Evolutionary conservation across 2,888 invertebrate genomes (phyloP).

Genomic region (Pteria penguin): DNA sequence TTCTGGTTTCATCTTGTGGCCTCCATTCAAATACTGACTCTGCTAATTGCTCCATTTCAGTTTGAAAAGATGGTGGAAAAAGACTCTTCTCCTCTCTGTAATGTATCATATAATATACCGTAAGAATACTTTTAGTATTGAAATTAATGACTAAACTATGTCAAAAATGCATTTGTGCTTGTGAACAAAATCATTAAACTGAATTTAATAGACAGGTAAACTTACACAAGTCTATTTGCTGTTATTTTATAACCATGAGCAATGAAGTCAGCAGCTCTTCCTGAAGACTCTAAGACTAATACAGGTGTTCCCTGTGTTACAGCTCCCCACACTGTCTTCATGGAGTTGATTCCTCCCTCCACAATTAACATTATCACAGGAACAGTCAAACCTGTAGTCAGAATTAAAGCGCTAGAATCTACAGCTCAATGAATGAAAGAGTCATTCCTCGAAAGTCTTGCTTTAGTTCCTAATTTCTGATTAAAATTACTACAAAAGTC

Average conservation of each 20-base stretch:
- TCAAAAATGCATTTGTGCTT: too few relatives aligned
- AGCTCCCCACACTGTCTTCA: constrained; percentile 72
- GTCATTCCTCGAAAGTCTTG: too few relatives aligned
- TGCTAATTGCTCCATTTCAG: constrained; percentile 56
- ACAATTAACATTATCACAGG: constrained; percentile 98
- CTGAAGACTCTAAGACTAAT: constrained; percentile 77
- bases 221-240: constrained; percentile 15
- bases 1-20: constrained; percentile 52
- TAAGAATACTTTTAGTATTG: too few relatives aligned
- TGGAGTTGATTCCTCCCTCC: constrained; percentile 96
- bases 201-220: neutral
- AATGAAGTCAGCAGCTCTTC: constrained; percentile 78
- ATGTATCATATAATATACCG: too few relatives aligned
- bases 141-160: neutral
- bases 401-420: neutral
- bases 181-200: neutral
- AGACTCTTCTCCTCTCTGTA: constrained; percentile 62
- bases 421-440: too few relatives aligned
- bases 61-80: constrained; percentile 59
- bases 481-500: too few relatives aligned
- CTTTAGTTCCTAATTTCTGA: too few relatives aligned
- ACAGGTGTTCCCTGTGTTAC: constrained; percentile 73
- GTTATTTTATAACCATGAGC: constrained; percentile 68
- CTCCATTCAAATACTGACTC: constrained; percentile 67
- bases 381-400: constrained; percentile 69